A percentile compares a stretch with the other conserved stretches of the same genome.
phyloP scores from a whole-genome alignment of 2,113 vertebrate species.

The Podocnemis expansa region DNA sequence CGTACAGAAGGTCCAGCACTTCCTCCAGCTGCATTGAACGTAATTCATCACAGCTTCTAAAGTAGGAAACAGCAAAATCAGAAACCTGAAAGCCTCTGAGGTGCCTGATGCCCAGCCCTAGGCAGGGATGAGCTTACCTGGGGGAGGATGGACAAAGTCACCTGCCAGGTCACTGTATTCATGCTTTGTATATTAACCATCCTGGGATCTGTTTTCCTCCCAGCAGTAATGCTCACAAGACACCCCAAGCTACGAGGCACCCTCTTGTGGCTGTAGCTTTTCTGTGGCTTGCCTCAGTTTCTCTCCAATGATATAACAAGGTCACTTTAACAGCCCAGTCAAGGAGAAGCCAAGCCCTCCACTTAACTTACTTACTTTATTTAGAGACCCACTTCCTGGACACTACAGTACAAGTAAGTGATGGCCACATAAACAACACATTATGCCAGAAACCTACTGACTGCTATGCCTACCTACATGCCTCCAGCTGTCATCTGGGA shows the following conservation, averaged over 20 bases:
- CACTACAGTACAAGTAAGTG: too few species aligned
- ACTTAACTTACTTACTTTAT: neutral
- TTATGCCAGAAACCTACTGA: too few species aligned
- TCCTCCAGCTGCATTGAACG: neutral
- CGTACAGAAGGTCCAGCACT: neutral
- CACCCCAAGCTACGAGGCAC: neutral
- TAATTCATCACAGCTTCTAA: neutral
- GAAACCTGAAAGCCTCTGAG: neutral
- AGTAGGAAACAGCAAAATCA: neutral
- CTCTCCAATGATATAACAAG: neutral
- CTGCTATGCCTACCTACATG: too few species aligned
- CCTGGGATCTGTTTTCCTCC: neutral
- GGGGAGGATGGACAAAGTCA: neutral
- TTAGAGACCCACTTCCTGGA: too few species aligned
- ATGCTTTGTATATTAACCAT: neutral
- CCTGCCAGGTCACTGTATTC: neutral
- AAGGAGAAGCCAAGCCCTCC: neutral
- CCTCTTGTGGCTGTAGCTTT: neutral
- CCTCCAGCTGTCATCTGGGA: too few species aligned
- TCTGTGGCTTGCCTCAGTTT: neutral
- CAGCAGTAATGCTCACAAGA: neutral
- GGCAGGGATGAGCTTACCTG: neutral
- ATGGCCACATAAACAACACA: too few species aligned
- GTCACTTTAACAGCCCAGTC: neutral
- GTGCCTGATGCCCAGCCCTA: neutral